Conservation (phyloP, 37 sponge, comb jelly and placozoan species). For the Sycon ciliatum region DNA sequence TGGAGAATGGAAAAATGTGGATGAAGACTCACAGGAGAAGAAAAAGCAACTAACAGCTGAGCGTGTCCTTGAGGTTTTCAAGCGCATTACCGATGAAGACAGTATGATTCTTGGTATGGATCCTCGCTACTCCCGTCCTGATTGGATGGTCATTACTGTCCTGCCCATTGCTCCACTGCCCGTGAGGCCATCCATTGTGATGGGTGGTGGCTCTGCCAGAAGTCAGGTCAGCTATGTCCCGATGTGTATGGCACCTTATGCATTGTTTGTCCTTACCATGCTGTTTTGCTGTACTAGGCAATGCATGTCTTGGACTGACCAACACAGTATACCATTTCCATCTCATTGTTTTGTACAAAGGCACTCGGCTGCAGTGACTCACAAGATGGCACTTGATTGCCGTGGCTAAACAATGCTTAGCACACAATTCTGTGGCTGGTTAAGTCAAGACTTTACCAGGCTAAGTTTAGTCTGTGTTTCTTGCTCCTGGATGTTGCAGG, state of each 20-base stretch:
- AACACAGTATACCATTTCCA: no score
- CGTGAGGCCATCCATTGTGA: conserved; percentile 90
- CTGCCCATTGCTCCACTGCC: conserved; percentile 92
- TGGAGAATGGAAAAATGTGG: conserved; percentile 83
- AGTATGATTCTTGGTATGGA: conserved; percentile 77
- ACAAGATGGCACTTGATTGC: no score
- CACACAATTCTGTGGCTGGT: neutral
- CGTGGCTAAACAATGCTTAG: no score
- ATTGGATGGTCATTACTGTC: conserved; percentile 91
- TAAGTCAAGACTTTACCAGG: neutral
- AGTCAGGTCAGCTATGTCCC: conserved; percentile 48
- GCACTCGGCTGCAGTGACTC: no score
- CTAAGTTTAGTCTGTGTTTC: neutral
- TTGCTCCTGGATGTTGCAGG: conserved; percentile 62
- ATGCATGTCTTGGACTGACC: no score
- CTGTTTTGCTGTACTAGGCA: no score
- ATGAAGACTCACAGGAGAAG: conserved; percentile 93
- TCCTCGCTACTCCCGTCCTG: conserved; percentile 79
- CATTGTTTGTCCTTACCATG: no score
- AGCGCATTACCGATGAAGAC: conserved; percentile 88
- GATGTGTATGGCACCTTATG: neutral
- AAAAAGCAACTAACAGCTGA: conserved; percentile 84
- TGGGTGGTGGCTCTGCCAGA: conserved; percentile 79
- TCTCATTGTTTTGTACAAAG: no score
- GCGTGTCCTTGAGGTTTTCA: conserved; percentile 83